phyloP scores from a whole-genome alignment of 2,113 vertebrate genomes.

The Ovis aries region DNA sequence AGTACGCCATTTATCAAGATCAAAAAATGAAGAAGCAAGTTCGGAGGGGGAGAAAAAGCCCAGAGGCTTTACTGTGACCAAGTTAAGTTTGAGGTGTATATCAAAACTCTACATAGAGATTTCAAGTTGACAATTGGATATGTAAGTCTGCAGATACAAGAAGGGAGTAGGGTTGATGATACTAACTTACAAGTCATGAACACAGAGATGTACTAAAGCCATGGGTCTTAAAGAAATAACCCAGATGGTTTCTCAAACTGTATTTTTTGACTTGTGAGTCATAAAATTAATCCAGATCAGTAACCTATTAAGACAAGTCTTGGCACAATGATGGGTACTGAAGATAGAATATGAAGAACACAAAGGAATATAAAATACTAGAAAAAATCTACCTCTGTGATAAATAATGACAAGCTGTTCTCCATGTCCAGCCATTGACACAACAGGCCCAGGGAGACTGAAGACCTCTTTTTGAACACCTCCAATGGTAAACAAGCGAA shows the following conservation, averaged over 20 bases:
- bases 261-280: background rate
- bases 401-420: conserved; percentile 91
- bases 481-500: conserved; percentile 90
- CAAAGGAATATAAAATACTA: background rate
- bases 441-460: conserved; percentile 91
- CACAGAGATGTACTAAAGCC: background rate
- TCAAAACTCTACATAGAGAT: background rate
- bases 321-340: background rate
- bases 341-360: background rate
- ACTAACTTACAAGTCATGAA: background rate
- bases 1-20: background rate
- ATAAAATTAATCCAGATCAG: background rate
- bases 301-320: background rate
- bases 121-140: background rate
- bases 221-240: background rate
- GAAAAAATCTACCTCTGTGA: conserved; percentile 86
- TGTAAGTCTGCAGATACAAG: background rate
- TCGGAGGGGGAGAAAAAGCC: background rate
- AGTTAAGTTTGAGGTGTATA: background rate
- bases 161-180: background rate
- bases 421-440: conserved; percentile 91
- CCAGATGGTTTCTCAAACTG: background rate
- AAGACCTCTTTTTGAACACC: conserved; percentile 93
- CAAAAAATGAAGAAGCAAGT: background rate
- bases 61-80: background rate